A percentile compares a stretch with the other conserved stretches of the same genome.
Evolutionary conservation across 2,888 invertebrate genomes (phyloP).

Genomic region (Sphaerophoria taeniata): DNA sequence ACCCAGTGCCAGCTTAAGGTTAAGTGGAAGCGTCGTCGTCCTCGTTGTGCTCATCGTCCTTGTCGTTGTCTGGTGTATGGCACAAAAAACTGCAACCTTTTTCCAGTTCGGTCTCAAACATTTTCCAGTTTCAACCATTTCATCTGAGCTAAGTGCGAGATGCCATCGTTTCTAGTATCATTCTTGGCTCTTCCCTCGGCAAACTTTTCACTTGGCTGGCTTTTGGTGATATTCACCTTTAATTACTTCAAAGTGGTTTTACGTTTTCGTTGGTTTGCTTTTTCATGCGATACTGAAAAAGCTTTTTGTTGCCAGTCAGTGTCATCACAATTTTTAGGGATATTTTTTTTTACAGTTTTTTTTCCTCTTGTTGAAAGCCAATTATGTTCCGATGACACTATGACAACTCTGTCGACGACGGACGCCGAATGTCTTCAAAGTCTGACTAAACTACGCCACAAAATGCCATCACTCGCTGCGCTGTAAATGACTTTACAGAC

Average conservation of each 20-base stretch:
- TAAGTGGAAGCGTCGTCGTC: constrained; percentile 45
- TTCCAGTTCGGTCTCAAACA: no score
- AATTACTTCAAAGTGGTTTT: constrained; percentile 64
- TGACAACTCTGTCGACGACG: background rate
- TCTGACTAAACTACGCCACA: background rate
- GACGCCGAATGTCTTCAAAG: background rate
- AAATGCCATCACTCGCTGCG: constrained; percentile 4
- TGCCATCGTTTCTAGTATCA: background rate
- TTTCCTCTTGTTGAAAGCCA: constrained; percentile 55
- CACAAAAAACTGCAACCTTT: no score
- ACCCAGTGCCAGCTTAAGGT: constrained; percentile 57
- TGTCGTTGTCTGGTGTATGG: background rate
- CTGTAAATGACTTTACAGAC: background rate
- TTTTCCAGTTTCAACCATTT: constrained; percentile 2
- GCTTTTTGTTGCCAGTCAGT: constrained; percentile 1
- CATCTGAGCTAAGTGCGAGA: background rate
- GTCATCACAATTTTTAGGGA: background rate
- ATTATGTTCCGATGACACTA: constrained; percentile 46
- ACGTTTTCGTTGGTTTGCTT: constrained; percentile 62
- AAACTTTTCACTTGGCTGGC: constrained; percentile 47
- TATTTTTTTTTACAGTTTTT: constrained; percentile 19
- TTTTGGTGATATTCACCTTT: constrained; percentile 54
- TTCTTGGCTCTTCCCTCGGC: background rate
- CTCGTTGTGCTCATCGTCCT: background rate
- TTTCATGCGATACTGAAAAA: constrained; percentile 37